Percentiles rank a stretch among this genome's conserved stretches.
phyloP scores from a whole-genome alignment of 2,113 vertebrate genomes.

The Sitta europaea region DNA sequence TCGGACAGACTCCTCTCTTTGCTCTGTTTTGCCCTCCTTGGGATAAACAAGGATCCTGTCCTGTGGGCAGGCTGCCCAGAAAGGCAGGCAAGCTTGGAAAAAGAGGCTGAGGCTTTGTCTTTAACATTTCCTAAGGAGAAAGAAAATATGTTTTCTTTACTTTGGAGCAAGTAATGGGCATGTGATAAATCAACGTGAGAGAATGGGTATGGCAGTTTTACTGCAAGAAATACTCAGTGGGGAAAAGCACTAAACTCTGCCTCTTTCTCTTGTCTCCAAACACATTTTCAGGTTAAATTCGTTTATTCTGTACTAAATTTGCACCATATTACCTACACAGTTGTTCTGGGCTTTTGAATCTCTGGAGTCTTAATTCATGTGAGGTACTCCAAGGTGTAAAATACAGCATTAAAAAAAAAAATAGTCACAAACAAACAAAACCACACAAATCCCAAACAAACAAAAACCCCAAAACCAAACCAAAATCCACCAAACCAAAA shows the following conservation, averaged over 20 bases:
- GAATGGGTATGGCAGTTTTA: neutral
- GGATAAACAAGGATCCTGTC: neutral
- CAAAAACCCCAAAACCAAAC: neutral
- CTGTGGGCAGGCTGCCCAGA: neutral
- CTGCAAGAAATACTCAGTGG: neutral
- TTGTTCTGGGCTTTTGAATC: neutral
- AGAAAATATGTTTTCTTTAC: neutral
- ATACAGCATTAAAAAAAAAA: neutral
- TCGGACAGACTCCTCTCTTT: neutral
- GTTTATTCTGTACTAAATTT: neutral
- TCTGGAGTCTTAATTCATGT: neutral
- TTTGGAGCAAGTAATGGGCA: neutral
- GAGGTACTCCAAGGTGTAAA: neutral
- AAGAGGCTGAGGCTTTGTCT: neutral
- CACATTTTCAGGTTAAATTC: neutral
- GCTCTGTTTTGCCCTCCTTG: neutral
- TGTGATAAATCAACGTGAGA: neutral
- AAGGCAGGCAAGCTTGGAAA: neutral
- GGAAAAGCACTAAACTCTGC: neutral
- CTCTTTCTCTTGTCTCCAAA: neutral
- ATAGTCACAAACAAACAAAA: neutral
- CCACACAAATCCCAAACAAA: neutral
- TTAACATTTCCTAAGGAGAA: neutral
- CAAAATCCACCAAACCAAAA: neutral
- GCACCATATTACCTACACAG: neutral